Evolutionary conservation across 2,113 vertebrate genomes (phyloP).

Genomic region (Podilymbus podiceps): DNA sequence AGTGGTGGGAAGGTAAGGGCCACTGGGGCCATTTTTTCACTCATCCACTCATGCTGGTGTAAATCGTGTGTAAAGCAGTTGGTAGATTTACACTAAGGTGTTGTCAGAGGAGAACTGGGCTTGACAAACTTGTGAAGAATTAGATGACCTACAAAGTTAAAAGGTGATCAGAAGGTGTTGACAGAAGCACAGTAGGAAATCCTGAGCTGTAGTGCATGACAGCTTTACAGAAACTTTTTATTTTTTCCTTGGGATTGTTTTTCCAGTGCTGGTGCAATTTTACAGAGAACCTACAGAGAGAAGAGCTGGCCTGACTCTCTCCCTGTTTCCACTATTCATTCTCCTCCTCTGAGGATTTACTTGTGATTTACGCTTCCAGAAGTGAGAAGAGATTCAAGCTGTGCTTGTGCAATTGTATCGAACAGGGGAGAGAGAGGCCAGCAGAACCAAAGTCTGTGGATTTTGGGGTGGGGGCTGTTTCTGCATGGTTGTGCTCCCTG

Average conservation of each 20-base stretch:
- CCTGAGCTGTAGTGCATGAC: not conserved
- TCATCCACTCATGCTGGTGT: not conserved
- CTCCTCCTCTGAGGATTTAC: not conserved
- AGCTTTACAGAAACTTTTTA: not conserved
- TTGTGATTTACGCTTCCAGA: constrained; percentile 36
- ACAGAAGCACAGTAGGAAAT: not conserved
- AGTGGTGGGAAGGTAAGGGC: not conserved
- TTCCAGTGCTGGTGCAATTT: not conserved
- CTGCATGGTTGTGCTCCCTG: not conserved
- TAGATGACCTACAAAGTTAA: constrained; percentile 5
- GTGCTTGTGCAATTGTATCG: not conserved
- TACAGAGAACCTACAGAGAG: not conserved
- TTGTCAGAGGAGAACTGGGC: not conserved
- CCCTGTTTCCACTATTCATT: not conserved
- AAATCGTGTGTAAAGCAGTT: not conserved
- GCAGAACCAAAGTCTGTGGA: not conserved
- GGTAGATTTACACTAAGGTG: not conserved
- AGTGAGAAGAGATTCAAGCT: constrained; percentile 38
- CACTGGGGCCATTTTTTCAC: not conserved
- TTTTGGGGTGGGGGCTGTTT: not conserved
- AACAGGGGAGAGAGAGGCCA: not conserved
- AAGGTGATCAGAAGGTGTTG: constrained; percentile 17
- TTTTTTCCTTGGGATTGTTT: not conserved
- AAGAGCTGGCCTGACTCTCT: not conserved
- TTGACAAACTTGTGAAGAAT: not conserved